A percentile compares a stretch with the other conserved stretches of the same genome.
Evolutionary conservation across 2,113 vertebrate species (phyloP).

Genomic region (Leucoraja erinaceus): DNA sequence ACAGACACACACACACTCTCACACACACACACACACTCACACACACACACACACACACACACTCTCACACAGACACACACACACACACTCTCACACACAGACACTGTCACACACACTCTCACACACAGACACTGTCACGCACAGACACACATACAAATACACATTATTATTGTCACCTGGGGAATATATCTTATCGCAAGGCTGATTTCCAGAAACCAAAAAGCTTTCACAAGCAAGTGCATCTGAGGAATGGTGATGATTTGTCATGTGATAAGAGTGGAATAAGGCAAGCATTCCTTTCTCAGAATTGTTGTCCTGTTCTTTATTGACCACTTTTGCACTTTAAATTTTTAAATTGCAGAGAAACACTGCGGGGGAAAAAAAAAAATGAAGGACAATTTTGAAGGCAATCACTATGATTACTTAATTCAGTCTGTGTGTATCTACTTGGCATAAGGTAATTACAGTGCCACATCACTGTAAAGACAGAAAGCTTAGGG

Average conservation of each 20-base stretch:
- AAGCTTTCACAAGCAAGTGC: conserved; percentile 61
- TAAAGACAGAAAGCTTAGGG: conserved; percentile 74
- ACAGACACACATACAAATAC: conserved; percentile 39
- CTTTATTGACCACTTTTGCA: conserved; percentile 59
- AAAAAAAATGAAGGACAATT: conserved; percentile 53
- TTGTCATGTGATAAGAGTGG: conserved; percentile 63
- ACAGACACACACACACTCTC: no score
- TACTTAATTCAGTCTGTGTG: conserved; percentile 76
- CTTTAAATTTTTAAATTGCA: conserved; percentile 75
- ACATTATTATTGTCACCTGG: conserved; percentile 72
- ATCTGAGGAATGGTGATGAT: conserved; percentile 52
- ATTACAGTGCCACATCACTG: conserved; percentile 75
- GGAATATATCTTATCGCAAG: conserved; percentile 68
- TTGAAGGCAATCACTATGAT: conserved; percentile 74
- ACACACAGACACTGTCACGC: neutral
- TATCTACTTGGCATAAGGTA: conserved; percentile 81
- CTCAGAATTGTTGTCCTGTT: conserved; percentile 65
- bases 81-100: no score
- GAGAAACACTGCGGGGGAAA: conserved; percentile 63
- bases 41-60: neutral
- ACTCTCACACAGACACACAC: no score
- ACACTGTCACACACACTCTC: neutral
- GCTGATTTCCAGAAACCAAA: conserved; percentile 56
- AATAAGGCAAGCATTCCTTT: conserved; percentile 63
- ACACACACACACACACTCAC: neutral